Evolutionary conservation across 2,888 invertebrate species (phyloP).

Genomic region (Netelia inedita): DNA sequence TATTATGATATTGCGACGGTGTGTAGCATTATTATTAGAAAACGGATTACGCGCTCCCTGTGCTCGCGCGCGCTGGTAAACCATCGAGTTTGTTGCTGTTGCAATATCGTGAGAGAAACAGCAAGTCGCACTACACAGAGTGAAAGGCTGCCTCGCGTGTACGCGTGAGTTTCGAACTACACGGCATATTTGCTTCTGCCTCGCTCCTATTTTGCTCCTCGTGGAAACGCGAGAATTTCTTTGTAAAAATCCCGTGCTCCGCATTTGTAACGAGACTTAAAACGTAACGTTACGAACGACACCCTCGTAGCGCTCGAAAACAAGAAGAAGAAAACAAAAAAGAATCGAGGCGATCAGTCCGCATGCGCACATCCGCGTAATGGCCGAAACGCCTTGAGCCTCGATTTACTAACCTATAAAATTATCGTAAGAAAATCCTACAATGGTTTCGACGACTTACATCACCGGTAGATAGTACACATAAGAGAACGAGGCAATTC

Average conservation of each 20-base stretch:
- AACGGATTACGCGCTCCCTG: constrained; percentile 69
- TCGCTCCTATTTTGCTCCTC: constrained; percentile 54
- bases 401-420: neutral
- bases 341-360: neutral
- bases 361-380: neutral
- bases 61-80: constrained; percentile 56
- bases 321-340: neutral
- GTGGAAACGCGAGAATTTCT: constrained; percentile 56
- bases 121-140: constrained; percentile 61
- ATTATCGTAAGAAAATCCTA: neutral
- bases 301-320: neutral
- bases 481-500: too few species aligned
- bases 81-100: constrained; percentile 71
- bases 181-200: constrained; percentile 61
- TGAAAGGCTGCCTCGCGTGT: constrained; percentile 73
- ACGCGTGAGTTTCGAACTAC: constrained; percentile 62
- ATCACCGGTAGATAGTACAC: too few species aligned
- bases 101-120: constrained; percentile 76
- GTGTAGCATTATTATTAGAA: constrained; percentile 69
- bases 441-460: neutral
- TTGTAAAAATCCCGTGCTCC: constrained; percentile 32
- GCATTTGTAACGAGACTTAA: constrained; percentile 30
- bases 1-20: constrained; percentile 39
- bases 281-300: constrained; percentile 34
- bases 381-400: neutral